Conservation (phyloP, 1,140 invertebrate genomes). For the Drosophila mojavensis region DNA sequence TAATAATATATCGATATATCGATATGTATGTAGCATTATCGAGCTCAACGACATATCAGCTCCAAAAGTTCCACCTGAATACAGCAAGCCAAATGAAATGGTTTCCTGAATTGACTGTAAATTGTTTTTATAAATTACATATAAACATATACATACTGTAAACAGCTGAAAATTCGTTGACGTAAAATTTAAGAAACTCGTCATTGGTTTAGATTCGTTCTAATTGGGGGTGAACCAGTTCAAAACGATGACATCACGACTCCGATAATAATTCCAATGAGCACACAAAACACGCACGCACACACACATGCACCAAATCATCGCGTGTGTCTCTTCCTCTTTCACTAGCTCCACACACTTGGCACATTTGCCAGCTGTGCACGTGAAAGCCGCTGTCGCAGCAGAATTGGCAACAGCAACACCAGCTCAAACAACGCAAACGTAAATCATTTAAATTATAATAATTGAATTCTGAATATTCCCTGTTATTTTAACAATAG, state of each 20-base stretch:
- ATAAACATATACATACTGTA: background rate
- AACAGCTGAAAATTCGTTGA: background rate
- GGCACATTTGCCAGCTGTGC: constrained; percentile 66
- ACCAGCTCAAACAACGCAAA: constrained; percentile 8
- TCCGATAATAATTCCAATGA: constrained; percentile 34
- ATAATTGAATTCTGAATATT: background rate
- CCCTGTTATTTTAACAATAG: background rate
- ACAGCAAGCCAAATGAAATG: background rate
- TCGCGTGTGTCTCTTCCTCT: constrained; percentile 24
- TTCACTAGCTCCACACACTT: constrained; percentile 31
- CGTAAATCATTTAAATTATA: constrained; percentile 23
- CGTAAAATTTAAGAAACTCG: background rate
- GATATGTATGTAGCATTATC: constrained; percentile 17
- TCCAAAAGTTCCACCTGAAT: constrained; percentile 6
- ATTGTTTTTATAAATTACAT: background rate
- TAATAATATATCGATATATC: constrained; percentile 50
- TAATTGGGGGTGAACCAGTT: constrained; percentile 18
- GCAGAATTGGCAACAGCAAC: constrained; percentile 1
- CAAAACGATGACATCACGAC: constrained; percentile 39
- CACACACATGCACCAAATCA: constrained; percentile 11
- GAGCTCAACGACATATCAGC: background rate
- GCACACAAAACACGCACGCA: constrained; percentile 1
- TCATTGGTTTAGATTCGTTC: background rate
- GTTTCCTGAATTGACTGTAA: background rate
- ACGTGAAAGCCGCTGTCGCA: constrained; percentile 59